Percentiles rank a stretch among this genome's conserved stretches.
phyloP scores from a whole-genome alignment of 2,797 vertebrate genomes.

The Tangara arthus region DNA sequence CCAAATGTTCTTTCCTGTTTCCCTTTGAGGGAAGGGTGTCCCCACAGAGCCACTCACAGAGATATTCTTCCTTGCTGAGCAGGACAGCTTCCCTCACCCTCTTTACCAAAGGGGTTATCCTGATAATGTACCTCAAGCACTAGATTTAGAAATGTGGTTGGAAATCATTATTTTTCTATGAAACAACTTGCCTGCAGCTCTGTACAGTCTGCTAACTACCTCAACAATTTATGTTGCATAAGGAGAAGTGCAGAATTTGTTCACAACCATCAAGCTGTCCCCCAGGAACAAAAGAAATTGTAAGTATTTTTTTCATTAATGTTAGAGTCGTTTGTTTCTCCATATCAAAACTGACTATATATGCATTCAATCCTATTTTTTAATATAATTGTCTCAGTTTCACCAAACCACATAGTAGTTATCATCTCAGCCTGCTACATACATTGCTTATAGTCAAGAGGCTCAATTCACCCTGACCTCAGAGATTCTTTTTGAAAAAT shows the following conservation, averaged over 20 bases:
- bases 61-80: neutral
- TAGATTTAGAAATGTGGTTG: neutral
- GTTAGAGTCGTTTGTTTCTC: rapidly evolving
- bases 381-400: neutral
- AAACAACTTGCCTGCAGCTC: neutral
- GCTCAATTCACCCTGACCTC: neutral
- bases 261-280: conserved; percentile 73
- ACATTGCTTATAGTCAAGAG: neutral
- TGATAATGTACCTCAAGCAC: neutral
- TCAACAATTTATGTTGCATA: conserved; percentile 24
- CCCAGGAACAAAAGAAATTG: conserved; percentile 65
- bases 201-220: neutral
- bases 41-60: rapidly evolving
- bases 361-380: neutral
- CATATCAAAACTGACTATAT: neutral
- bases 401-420: neutral
- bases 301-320: conserved; percentile 68
- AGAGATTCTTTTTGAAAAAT: neutral
- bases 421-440: neutral
- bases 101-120: neutral
- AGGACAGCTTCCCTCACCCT: neutral
- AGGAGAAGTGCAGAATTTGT: conserved; percentile 76
- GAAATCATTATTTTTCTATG: neutral
- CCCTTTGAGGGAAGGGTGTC: no score
- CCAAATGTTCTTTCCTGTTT: neutral